Conservation (phyloP, 2,888 invertebrate genomes). For the Harpalus rufipes region DNA sequence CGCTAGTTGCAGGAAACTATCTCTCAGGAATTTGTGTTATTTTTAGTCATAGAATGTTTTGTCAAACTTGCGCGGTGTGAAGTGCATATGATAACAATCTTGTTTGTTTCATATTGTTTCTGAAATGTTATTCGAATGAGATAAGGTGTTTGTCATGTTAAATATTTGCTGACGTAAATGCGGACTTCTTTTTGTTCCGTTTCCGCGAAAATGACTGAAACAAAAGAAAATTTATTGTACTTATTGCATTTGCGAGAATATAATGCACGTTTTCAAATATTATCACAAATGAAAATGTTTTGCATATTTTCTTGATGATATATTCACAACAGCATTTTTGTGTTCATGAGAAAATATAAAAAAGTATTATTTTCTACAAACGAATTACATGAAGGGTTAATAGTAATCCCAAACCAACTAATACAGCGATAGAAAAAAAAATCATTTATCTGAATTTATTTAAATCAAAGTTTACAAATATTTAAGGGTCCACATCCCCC, state of each 20-base stretch:
- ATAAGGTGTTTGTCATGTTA: conserved; percentile 24
- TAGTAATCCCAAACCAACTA: no score
- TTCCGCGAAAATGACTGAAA: not conserved
- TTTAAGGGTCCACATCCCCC: no score
- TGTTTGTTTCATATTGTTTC: conserved; percentile 27
- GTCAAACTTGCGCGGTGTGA: conserved; percentile 31
- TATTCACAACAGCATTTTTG: no score
- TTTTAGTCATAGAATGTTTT: conserved; percentile 45
- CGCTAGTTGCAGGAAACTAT: conserved; percentile 45
- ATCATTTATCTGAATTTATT: no score
- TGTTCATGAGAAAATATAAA: no score
- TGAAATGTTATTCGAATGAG: conserved; percentile 29
- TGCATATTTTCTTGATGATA: no score
- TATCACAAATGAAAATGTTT: no score
- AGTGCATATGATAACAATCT: conserved; percentile 42
- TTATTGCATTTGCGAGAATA: not conserved
- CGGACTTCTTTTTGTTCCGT: not conserved
- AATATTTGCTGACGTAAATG: not conserved
- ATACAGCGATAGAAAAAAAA: no score
- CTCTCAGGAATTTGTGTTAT: conserved; percentile 55
- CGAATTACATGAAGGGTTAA: no score
- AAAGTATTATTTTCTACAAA: no score
- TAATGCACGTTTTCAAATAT: no score
- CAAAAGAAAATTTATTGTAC: not conserved
- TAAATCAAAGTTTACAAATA: no score